These are phyloP conservation scores for Percopsis transmontana DNA, from an alignment of 2,113 vertebrate genomes.

Conservation along the genomic window DNA sequence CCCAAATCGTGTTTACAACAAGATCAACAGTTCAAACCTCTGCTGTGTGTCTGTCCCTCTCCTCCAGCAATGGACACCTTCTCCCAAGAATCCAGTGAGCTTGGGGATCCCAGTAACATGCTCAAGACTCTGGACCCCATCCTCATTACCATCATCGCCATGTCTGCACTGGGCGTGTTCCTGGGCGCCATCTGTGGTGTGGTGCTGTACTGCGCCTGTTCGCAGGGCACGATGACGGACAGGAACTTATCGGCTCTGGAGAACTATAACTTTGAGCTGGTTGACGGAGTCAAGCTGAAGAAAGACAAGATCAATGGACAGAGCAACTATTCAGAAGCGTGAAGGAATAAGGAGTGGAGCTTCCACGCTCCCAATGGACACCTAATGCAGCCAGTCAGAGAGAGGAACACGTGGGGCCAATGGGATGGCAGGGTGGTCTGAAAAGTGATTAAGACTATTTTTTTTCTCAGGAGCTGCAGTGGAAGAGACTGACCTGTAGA, in stretches of 20 bases:
- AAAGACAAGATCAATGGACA: constrained; percentile 98
- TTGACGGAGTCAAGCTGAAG: constrained; percentile 98
- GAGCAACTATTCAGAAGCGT: constrained; percentile 95
- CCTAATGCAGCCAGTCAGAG: constrained; percentile 43
- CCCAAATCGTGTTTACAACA: too few relatives aligned
- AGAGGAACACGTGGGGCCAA: constrained; percentile 28
- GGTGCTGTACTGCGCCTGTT: constrained; percentile 96
- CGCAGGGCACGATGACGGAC: constrained; percentile 92
- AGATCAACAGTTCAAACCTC: background rate
- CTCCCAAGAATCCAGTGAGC: constrained; percentile 60
- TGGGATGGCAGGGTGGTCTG: constrained; percentile 65
- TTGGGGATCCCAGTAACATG: constrained; percentile 83
- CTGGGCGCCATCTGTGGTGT: constrained; percentile 96
- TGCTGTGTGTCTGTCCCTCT: constrained; percentile 2
- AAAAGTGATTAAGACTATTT: constrained; percentile 57
- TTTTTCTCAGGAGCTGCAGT: constrained; percentile 98
- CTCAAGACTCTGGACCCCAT: constrained; percentile 97
- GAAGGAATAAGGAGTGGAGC: constrained; percentile 64
- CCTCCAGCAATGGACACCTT: constrained; percentile 77
- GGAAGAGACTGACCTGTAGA: constrained; percentile 85
- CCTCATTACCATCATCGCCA: constrained; percentile 98
- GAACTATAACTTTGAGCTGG: constrained; percentile 99
- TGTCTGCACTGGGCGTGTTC: constrained; percentile 95
- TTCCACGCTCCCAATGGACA: constrained; percentile 27
- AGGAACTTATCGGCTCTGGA: constrained; percentile 98